Evolutionary conservation across 2,888 invertebrate genomes (phyloP), one percentile per base, ranked within the genome.

Genomic region (Tachina lurida): DNA sequence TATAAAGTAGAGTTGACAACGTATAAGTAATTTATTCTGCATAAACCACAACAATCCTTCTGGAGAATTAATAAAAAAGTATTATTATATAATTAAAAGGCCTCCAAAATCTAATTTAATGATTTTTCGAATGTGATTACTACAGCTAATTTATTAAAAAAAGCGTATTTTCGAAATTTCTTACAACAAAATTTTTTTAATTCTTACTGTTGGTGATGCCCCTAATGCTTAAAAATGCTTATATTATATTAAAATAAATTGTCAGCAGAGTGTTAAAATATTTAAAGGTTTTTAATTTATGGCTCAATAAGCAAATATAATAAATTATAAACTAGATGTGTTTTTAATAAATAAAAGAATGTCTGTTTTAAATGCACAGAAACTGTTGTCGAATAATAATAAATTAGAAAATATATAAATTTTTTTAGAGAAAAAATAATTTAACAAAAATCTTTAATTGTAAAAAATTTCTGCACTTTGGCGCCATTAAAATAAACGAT

Each of bases 271-370:
- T 85, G 82, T 79, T 85, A 82, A 76, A 85, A 79, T 71, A 68
- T 82, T 82, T 75, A 82, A 83, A 82, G 58, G 63, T 75, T 85
- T 82, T 85, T 79, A 82, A 82, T 85, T 85, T 85, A 85, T 82
- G 82, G 65, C 49, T 63, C 65, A 63, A 76, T 82, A 82, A 76
- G 76, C 58, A 71, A 70, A 76, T 41, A 71, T 41, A 47, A 82
- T 76, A 82, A 82, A 82, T 82, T 82, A 70, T 62, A n/a, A 39
- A 76, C 19, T 41, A 22, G 56, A 56, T 56, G 56, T 65, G 31
- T 19, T 73, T 80, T 80, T 65, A 65, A 74, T 80, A 80, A 79
- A 71, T 19, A 52, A 52, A 70, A 22, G 17, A 49, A 43, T 41
- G 10, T 12, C n/a, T 49, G n/a, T 54, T 49, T 31, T 58, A 45